Evolutionary conservation across 1,140 invertebrate species (phyloP).

Genomic region (Linepithema humile): DNA sequence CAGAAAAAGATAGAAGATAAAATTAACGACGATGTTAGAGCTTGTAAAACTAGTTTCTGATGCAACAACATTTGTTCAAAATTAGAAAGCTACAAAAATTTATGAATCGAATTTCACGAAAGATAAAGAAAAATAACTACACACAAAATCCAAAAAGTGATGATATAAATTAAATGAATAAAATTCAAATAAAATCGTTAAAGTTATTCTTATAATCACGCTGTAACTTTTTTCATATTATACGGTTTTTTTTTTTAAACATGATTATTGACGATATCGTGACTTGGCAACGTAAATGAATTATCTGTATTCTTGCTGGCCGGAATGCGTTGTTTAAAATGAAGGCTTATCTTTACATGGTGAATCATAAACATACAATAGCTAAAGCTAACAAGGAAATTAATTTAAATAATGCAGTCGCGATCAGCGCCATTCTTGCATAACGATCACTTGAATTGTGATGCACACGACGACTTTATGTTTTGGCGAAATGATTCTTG

Average conservation of each 20-base stretch:
- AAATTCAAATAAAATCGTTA: too few species aligned
- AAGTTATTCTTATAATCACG: neutral
- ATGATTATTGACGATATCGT: neutral
- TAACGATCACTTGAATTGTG: conserved; percentile 48
- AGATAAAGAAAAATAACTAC: neutral
- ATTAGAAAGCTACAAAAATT: neutral
- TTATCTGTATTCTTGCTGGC: conserved; percentile 47
- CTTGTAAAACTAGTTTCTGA: too few species aligned
- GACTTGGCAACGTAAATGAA: conserved; percentile 21
- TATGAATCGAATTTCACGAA: neutral
- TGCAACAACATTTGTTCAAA: neutral
- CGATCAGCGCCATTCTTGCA: conserved; percentile 59
- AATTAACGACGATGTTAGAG: neutral
- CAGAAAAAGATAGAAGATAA: neutral
- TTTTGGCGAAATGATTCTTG: neutral
- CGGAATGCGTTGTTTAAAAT: conserved; percentile 37
- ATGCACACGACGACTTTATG: conserved; percentile 28
- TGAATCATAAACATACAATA: conserved; percentile 77
- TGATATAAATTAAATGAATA: neutral
- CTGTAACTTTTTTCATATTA: neutral
- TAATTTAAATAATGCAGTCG: conserved; percentile 71
- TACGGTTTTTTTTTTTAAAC: neutral
- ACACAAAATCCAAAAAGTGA: neutral
- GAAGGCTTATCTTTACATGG: conserved; percentile 69
- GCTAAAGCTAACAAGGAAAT: conserved; percentile 72